Evolutionary conservation across 2,113 vertebrate genomes (phyloP), one percentile per base, ranked within the genome.

Genomic region (Passer domesticus): DNA sequence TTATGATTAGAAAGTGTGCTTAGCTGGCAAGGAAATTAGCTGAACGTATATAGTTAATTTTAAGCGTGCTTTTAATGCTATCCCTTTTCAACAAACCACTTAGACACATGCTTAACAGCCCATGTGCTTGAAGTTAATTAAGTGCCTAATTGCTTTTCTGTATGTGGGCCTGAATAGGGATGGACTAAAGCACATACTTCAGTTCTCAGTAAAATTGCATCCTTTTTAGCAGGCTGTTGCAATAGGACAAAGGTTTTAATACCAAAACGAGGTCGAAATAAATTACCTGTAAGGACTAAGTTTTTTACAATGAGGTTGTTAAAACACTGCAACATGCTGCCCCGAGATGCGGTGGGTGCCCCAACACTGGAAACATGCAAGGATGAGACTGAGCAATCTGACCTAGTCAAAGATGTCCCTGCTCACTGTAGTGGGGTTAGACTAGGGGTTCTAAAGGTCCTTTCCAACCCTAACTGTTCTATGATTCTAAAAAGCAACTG

Each of bases 141-240:
- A 95, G 70, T 96, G 90, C 94, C 78, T 97, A 97, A 97, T 96
- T 96, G 94, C 93, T 95, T 96, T 96, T 92, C 93, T 91, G 92
- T 95, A 96, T 81, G 72, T 74, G 84, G 68, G 78, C 67, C 79
- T 95, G 93, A 96, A 94, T 91, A 90, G 90, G 94, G 93, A 86
- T 88, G 85, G 87, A 94, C 90, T 83, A 47, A 90, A 94, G 39
- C 63, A 52, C 4, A 10, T 56, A 72, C 81, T 94, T 93, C 35
- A 77, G 72, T 41, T 85, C 63, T 87, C 39, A 28, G 82, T 64
- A 70, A 70, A 88, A 95, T 30, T 83, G 47, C 68, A 75, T 70
- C 79, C 79, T 56, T 70, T 83, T 47, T 16, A 77, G 49, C 49
- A 37, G 19, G 43, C 64, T 77, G 43, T 49, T 83, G 43, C 56